phyloP scores from a whole-genome alignment of 2,888 invertebrate species.

The Chaitophorus viminalis region DNA sequence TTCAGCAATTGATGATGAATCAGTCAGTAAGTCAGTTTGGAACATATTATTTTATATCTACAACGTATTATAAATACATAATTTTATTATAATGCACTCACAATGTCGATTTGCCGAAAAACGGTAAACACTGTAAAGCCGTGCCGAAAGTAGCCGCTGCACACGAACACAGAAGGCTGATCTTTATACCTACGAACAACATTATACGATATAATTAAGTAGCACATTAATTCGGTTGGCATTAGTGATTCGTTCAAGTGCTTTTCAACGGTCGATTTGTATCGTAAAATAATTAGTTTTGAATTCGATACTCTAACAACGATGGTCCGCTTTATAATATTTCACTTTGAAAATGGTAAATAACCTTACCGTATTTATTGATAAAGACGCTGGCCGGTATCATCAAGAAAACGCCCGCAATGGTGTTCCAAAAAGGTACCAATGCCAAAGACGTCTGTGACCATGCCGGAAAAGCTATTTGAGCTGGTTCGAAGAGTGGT shows the following conservation, averaged over 20 bases:
- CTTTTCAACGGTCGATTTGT: background rate
- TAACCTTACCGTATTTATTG: slow-evolving; percentile 6
- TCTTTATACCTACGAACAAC: slow-evolving; percentile 2
- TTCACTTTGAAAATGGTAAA: background rate
- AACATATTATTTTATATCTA: too few relatives aligned
- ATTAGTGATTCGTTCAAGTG: background rate
- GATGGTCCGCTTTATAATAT: too few relatives aligned
- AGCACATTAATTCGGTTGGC: background rate
- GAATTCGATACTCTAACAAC: too few relatives aligned
- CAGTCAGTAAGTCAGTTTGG: too few relatives aligned
- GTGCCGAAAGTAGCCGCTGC: background rate
- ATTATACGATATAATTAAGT: background rate
- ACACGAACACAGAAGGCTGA: slow-evolving; percentile 14
- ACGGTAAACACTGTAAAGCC: background rate
- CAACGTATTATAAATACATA: too few relatives aligned
- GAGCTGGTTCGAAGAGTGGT: slow-evolving; percentile 24
- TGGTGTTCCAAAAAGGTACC: background rate
- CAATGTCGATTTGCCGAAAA: background rate
- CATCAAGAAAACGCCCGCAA: background rate
- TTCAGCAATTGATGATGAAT: too few relatives aligned
- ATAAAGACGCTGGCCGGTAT: background rate
- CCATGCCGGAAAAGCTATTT: background rate
- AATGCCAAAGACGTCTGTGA: background rate
- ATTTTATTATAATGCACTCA: too few relatives aligned
- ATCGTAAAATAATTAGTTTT: background rate